Evolutionary conservation across 2,797 vertebrate species (phyloP).

Genomic region (Hemibagrus guttatus): DNA sequence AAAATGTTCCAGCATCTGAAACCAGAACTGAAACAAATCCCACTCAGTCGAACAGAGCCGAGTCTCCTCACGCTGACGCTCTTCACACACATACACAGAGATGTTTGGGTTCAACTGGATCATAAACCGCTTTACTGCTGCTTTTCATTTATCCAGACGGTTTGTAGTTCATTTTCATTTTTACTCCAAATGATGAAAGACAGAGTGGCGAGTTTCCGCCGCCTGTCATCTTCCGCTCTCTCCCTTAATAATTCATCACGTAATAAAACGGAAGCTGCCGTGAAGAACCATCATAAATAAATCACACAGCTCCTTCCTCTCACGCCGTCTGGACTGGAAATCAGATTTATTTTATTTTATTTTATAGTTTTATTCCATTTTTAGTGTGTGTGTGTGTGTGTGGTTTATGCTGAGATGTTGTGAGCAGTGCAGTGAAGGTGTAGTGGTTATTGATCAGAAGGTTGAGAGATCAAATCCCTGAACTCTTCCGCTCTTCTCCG

Average conservation of each 20-base stretch:
- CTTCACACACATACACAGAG: too few relatives aligned
- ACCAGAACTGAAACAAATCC: not conserved
- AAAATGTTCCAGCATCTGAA: not conserved
- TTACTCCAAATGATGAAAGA: conserved; percentile 1
- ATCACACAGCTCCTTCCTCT: conserved; percentile 62
- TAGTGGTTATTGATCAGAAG: conserved; percentile 3
- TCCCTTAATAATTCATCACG: conserved; percentile 79
- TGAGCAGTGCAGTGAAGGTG: not conserved
- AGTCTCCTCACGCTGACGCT: too few relatives aligned
- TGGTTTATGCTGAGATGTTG: not conserved
- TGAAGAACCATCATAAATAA: conserved; percentile 75
- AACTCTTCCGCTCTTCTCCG: not conserved
- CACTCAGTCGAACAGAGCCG: not conserved
- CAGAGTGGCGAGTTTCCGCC: conserved; percentile 37
- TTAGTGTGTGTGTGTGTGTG: not conserved
- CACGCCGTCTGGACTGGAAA: conserved; percentile 47
- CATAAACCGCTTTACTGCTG: not conserved
- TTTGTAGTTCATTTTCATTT: not conserved
- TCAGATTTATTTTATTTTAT: conserved; percentile 21
- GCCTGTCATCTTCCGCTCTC: conserved; percentile 63
- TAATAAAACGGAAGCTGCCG: conserved; percentile 74
- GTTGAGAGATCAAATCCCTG: conserved; percentile 3
- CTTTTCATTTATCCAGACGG: not conserved
- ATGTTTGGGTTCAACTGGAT: not conserved
- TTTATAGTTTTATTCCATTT: not conserved